Evolutionary conservation across 2,888 invertebrate species (phyloP).

Genomic region (Zele albiditarsus): DNA sequence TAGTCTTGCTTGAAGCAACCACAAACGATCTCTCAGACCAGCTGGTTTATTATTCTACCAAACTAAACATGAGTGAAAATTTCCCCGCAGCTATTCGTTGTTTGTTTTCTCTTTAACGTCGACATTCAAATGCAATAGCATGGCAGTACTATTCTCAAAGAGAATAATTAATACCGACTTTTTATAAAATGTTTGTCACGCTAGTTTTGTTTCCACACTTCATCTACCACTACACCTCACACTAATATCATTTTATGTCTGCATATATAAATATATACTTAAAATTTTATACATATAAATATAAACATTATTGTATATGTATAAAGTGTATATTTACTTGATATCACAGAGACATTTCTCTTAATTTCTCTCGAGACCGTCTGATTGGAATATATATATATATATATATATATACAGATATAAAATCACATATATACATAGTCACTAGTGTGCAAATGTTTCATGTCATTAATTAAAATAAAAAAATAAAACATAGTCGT

Average conservation of each 20-base stretch:
- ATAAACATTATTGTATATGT: neutral
- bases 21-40: neutral
- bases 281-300: neutral
- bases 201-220: neutral
- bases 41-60: neutral
- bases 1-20: neutral
- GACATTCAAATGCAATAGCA: constrained; percentile 5
- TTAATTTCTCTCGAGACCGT: constrained; percentile 13
- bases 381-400: neutral
- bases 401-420: neutral
- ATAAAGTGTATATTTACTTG: neutral
- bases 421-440: neutral
- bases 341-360: neutral
- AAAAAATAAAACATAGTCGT: neutral
- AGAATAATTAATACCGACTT: constrained; percentile 22
- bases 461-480: neutral
- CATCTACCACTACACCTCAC: neutral
- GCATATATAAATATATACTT: neutral
- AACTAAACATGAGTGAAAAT: neutral
- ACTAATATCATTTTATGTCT: neutral
- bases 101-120: neutral
- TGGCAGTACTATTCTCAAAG: neutral
- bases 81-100: neutral
- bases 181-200: neutral
- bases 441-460: neutral